Base-by-base conservation (phyloP, 2,113 vertebrate species). In the Vimba vimba region DNA sequence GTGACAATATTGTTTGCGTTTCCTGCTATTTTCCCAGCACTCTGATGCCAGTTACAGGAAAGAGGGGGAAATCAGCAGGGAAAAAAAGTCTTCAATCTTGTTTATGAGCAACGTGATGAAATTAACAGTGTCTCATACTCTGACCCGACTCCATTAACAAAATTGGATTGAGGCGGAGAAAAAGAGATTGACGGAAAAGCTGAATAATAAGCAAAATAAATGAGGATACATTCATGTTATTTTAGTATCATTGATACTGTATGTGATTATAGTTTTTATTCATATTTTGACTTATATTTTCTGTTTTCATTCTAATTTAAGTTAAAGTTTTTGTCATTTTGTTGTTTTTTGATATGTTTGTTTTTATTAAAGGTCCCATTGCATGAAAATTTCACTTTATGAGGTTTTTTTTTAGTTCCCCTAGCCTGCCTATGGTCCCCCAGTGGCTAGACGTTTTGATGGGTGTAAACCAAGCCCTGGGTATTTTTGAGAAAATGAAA, bases 81-180 rank as follows among this genome's bases (percentile, higher is more conserved):
- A 39, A 39, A 30, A 30, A 47, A 82, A 87, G 78, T 71, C 74
- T 79, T 79, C 75, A 85, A 75, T 83, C 84, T 89, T 82, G 81
- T 83, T 87, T 87, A 85, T 62, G 55, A 60, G 66, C 83, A 80
- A 64, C 55, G 50, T 87, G 69, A 86, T 87, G 79, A 75, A 86
- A 89, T 86, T 71, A 89, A 79, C 79, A 79, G 25, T 15, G 66
- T 50, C 39, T 77, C 68, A 12, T 75, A 30, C 23, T 57, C 83
- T 74, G 73, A 68, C 57, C 79, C 47, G 23, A 52, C 79, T 87
- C 83, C 86, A 89, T 89, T 86, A 86, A 36, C 36, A 69, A 75
- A 87, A 89, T 89, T 84, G 64, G 75, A 87, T 76, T 84, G 75
- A 71, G 52, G 73, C 25, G 21, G 52, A 62, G 60, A 88, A 73